These are phyloP conservation scores for Coelinius sp. DNA, from an alignment of 2,888 invertebrate species.

Conservation along the genomic window DNA sequence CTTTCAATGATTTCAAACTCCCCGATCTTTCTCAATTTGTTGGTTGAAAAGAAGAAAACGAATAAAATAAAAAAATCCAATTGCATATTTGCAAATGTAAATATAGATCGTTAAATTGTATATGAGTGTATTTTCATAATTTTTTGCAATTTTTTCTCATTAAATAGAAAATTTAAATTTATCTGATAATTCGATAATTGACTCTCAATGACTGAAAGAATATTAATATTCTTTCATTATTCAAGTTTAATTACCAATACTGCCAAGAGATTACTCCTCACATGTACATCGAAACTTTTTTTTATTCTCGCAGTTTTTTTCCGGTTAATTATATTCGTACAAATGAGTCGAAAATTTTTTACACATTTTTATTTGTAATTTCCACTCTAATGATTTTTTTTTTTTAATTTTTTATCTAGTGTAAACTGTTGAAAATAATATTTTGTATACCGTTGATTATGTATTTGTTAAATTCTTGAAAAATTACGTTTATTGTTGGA, in stretches of 20 bases:
- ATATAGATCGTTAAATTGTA: slow-evolving; percentile 17
- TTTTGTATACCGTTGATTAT: slow-evolving; percentile 30
- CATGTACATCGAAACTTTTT: not conserved
- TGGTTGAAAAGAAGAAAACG: slow-evolving; percentile 57
- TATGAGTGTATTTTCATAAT: slow-evolving; percentile 15
- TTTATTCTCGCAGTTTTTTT: not conserved
- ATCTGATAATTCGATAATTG: not conserved
- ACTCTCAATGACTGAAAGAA: slow-evolving; percentile 6
- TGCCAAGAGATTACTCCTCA: not conserved
- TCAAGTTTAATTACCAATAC: not conserved
- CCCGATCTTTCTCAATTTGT: slow-evolving; percentile 84
- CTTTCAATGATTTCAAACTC: slow-evolving; percentile 79
- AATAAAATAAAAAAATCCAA: not conserved
- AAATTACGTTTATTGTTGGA: not conserved
- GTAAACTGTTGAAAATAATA: slow-evolving; percentile 21
- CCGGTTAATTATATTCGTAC: not conserved
- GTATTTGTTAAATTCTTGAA: not conserved
- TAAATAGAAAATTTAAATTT: not conserved
- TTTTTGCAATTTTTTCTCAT: not conserved
- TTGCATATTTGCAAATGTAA: slow-evolving; percentile 7
- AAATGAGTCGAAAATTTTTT: not conserved
- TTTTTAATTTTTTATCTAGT: slow-evolving; percentile 25
- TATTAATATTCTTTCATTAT: not conserved
- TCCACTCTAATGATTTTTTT: not conserved
- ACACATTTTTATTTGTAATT: not conserved